phyloP scores from a whole-genome alignment of 2,113 vertebrate species.

The Ptilonorhynchus violaceus region DNA sequence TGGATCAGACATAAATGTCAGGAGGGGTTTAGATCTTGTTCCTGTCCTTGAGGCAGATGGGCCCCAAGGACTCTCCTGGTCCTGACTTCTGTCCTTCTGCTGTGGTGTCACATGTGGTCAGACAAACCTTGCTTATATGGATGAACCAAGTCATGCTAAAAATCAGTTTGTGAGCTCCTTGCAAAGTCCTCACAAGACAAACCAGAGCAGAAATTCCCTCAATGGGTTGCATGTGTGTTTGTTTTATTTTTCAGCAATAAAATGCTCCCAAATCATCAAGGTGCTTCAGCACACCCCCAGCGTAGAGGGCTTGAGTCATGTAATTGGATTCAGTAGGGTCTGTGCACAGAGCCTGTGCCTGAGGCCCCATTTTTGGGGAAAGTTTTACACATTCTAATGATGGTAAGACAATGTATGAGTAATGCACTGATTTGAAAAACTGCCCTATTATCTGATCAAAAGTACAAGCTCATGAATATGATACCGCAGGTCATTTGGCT shows the following conservation, averaged over 20 bases:
- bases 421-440: constrained; percentile 52
- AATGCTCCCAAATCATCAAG: not conserved
- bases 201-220: not conserved
- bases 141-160: not conserved
- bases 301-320: not conserved
- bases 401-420: constrained; percentile 35
- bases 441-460: constrained; percentile 50
- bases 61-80: not conserved
- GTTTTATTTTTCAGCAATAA: not conserved
- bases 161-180: not conserved
- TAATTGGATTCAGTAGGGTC: not conserved
- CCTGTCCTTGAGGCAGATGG: not conserved
- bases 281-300: not conserved
- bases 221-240: not conserved
- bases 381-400: constrained; percentile 44
- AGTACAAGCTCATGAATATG: constrained; percentile 56
- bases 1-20: not conserved
- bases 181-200: not conserved
- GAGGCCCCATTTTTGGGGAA: not conserved
- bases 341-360: constrained; percentile 2
- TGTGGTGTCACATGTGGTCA: not conserved
- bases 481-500: constrained; percentile 55
- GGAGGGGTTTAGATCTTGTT: not conserved
- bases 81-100: not conserved
- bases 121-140: not conserved